These are phyloP conservation scores for Apogon hyalosoma DNA, from an alignment of 2,797 vertebrate genomes.

Conservation along the genomic window DNA sequence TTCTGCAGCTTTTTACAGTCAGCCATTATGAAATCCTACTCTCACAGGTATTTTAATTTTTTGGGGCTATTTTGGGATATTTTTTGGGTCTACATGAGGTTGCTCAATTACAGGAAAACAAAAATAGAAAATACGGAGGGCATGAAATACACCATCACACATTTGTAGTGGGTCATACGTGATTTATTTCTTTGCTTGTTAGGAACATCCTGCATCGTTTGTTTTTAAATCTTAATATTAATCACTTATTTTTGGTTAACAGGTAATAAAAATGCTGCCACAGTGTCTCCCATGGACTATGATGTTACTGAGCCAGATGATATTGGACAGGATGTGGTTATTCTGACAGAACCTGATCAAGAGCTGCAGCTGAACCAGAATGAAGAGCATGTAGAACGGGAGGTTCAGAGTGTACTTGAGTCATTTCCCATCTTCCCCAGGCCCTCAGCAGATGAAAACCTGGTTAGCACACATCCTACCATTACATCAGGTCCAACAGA, in stretches of 20 bases:
- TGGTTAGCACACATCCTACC: slow-evolving; percentile 36
- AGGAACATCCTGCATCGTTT: no score
- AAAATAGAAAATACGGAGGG: no score
- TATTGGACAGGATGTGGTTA: slow-evolving; percentile 84
- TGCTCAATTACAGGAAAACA: no score
- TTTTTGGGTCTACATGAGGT: no score
- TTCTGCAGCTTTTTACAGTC: no score
- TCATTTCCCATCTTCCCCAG: slow-evolving; percentile 80
- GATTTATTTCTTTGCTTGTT: no score
- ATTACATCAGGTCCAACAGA: slow-evolving; percentile 45
- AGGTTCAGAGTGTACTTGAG: slow-evolving; percentile 90
- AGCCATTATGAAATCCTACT: no score
- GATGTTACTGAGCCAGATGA: slow-evolving; percentile 79
- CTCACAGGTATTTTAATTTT: no score
- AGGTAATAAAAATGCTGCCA: slow-evolving; percentile 72
- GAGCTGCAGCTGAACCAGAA: slow-evolving; percentile 85
- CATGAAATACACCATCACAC: no score
- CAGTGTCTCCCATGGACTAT: slow-evolving; percentile 72
- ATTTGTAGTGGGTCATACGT: no score
- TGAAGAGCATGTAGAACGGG: slow-evolving; percentile 84
- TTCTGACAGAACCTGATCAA: slow-evolving; percentile 86
- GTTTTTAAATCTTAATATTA: neutral
- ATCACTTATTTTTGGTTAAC: slow-evolving; percentile 23
- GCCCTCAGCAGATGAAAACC: slow-evolving; percentile 42
- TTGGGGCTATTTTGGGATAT: no score